A percentile compares a stretch with the other conserved stretches of the same genome.
phyloP scores from a whole-genome alignment of 2,888 invertebrate genomes.

The Aromia moschata region DNA sequence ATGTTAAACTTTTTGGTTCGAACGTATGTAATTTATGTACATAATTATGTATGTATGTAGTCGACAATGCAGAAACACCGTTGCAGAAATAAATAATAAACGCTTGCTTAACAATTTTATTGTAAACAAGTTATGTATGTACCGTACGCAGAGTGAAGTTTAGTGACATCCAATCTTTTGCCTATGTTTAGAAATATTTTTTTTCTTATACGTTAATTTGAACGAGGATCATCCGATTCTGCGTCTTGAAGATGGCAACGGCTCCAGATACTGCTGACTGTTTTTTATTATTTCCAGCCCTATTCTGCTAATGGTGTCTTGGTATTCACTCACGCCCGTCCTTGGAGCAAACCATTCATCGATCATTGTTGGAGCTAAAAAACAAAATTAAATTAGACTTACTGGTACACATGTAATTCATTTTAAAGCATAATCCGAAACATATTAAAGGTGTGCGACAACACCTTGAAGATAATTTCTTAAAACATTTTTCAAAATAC shows the following conservation, averaged over 20 bases:
- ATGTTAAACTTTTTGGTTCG: too few relatives aligned
- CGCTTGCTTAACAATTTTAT: slow-evolving; percentile 16
- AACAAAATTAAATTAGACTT: neutral
- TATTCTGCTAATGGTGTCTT: slow-evolving; percentile 70
- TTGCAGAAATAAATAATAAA: neutral
- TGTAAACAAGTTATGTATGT: slow-evolving; percentile 3
- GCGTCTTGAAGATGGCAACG: slow-evolving; percentile 70
- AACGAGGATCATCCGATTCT: too few relatives aligned
- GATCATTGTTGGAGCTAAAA: slow-evolving; percentile 63
- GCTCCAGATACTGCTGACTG: slow-evolving; percentile 71
- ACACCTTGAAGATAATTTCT: too few relatives aligned
- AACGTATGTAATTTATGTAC: too few relatives aligned
- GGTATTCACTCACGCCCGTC: slow-evolving; percentile 71
- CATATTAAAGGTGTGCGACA: too few relatives aligned
- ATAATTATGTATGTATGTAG: neutral
- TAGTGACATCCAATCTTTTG: too few relatives aligned
- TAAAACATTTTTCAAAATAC: too few relatives aligned
- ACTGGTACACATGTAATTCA: neutral
- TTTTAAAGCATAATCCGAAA: too few relatives aligned
- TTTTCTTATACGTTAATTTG: too few relatives aligned
- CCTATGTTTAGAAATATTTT: too few relatives aligned
- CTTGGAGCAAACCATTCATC: slow-evolving; percentile 67
- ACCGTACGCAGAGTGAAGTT: neutral
- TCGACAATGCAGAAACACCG: neutral
- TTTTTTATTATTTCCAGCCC: slow-evolving; percentile 69